Base-by-base conservation (phyloP, 1,140 invertebrate species). In the Drosophila kikkawai region DNA sequence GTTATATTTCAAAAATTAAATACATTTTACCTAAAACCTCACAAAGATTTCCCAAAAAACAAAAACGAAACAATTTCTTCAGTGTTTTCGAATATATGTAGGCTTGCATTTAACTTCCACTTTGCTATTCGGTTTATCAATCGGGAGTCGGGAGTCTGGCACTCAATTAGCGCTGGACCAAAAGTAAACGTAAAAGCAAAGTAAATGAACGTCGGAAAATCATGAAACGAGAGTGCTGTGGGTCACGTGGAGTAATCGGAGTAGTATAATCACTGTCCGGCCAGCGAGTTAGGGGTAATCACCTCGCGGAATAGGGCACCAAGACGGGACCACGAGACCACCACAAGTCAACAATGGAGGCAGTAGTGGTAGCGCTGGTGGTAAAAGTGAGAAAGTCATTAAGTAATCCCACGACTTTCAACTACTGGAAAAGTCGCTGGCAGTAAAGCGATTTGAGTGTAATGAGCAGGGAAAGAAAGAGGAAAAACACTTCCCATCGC, bases 351-450 rank as follows among this genome's bases (percentile, higher is more conserved):
- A 68, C 66, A 70, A 73, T 70, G 44, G 66, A 17, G 69, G 51
- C 45, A 73, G 68, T 37, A 15, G 51, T 55, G 32, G 17, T 58
- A 29, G 51, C 37, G 12, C 13, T 47, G 44, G n/a, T 22, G 70
- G 68, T 73, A 73, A 73, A 73, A 73, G 69, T 73, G 69, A 73
- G 69, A 73, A 73, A 73, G 69, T 73, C 69, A 73, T 73, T 73
- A 73, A 73, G 70, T 73, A 73, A 73, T 73, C 69, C 69, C 69
- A 73, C 69, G 67, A 73, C 69, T 73, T 73, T 73, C 69, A 73
- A 71, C 69, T 71, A 73, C 69, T 73, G 69, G 67, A 71, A 73
- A 73, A 71, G 67, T 71, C 69, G 44, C 51, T 56, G 53, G 68
- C 68, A 58, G 68, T 26, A 42, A 50, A 36, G 44, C 34, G 26